Evolutionary conservation across 2,888 invertebrate genomes (phyloP), one percentile per base, ranked within the genome.

Genomic region (Sipha maydis): DNA sequence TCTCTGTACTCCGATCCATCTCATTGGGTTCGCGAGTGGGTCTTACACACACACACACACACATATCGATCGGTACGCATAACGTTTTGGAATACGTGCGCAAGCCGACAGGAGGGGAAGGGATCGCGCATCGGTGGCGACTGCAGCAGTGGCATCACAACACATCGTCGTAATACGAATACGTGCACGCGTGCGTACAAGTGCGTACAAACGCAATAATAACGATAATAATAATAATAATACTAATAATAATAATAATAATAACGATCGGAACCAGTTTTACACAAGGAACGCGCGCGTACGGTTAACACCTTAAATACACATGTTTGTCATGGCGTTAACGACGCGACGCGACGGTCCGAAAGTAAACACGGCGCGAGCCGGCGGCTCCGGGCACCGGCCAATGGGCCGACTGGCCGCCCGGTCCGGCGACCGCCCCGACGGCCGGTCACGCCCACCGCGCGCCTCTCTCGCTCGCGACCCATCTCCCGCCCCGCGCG

Each of bases 361-460:
- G 75, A 80, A 82, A 80, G 80, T 80, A 82, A 88, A 82, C 88
- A 82, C 48, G 77, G 88, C 73, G 73, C 71, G 88, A 61, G 88
- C 61, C 80, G 41, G 61, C 73, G 79, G 79, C 54, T 41, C 79
- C 71, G 67, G 75, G 1, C 34, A 5, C 31, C 75, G 88, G 61
- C 88, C 88, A 88, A 88, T 82, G 82, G 80, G 61, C 93, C 11
- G 93, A 93, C 11, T 92, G 93, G 9, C 93, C 92, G 89, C 83
- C 89, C 93, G 92, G 90, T 93, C 93, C 28, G 93, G 93, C 90
- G 92, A 93, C 89, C 89, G 86, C 93, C 93, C 28, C 34, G 34
- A 34, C n/a, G n/a, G n/a, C n/a, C n/a, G n/a, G n/a, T n/a, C n/a
- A n/a, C n/a, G n/a, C n/a, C n/a, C n/a, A n/a, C n/a, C n/a, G n/a